Conservation (phyloP, 1,140 invertebrate species). For the Luehdorfia chinensis region DNA sequence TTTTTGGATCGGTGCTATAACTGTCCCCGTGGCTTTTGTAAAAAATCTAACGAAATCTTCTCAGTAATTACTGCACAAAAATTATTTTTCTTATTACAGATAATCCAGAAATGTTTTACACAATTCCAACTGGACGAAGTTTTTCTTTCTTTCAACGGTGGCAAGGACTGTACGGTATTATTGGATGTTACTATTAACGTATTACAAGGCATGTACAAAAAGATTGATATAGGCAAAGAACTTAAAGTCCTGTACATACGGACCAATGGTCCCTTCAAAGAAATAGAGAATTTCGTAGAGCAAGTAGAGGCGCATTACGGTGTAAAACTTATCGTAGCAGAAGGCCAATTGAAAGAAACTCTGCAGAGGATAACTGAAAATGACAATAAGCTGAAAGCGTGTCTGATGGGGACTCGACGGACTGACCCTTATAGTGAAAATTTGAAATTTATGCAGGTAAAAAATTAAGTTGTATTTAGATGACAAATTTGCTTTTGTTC, state of each 20-base stretch:
- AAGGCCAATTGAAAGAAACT: constrained; percentile 84
- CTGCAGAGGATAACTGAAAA: constrained; percentile 80
- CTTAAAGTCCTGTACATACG: constrained; percentile 87
- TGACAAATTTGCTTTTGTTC: too few species aligned
- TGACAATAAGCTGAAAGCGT: constrained; percentile 85
- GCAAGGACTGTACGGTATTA: constrained; percentile 97
- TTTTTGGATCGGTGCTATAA: too few species aligned
- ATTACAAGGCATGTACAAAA: constrained; percentile 77
- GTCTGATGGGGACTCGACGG: constrained; percentile 91
- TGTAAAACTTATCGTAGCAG: constrained; percentile 83
- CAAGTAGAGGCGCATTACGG: constrained; percentile 84
- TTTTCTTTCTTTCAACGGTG: constrained; percentile 96
- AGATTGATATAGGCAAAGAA: constrained; percentile 40
- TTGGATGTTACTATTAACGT: constrained; percentile 86
- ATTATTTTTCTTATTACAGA: constrained; percentile 34
- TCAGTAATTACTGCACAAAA: too few species aligned
- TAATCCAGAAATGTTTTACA: constrained; percentile 73
- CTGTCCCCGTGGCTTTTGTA: too few species aligned
- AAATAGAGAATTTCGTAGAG: constrained; percentile 91
- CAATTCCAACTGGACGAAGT: constrained; percentile 83
- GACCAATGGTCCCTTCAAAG: constrained; percentile 86
- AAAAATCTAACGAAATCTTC: too few species aligned
- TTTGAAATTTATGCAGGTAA: constrained; percentile 84
- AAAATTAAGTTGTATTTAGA: too few species aligned
- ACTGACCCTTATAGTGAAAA: constrained; percentile 88